Evolutionary conservation across 2,888 invertebrate genomes (phyloP).

Genomic region (Carterocephalus palaemon): DNA sequence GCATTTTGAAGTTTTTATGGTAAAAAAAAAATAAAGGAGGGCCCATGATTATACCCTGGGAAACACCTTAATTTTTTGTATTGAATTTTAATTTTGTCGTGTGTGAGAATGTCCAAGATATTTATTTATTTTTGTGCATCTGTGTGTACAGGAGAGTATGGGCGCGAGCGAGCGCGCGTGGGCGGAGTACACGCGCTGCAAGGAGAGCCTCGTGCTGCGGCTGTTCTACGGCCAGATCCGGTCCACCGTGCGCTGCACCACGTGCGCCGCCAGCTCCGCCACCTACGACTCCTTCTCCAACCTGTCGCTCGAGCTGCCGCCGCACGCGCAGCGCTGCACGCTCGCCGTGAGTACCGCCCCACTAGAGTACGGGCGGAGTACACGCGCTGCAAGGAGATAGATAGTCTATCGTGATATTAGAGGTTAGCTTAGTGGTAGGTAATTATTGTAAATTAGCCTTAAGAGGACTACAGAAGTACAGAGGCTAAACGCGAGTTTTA

Average conservation of each 20-base stretch:
- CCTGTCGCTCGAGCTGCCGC: constrained; percentile 88
- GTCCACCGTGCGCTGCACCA: constrained; percentile 87
- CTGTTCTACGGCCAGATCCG: constrained; percentile 92
- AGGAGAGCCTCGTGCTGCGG: constrained; percentile 85
- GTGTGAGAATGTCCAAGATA: too few relatives aligned
- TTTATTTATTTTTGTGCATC: too few relatives aligned
- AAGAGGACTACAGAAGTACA: too few relatives aligned
- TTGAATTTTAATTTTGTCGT: too few relatives aligned
- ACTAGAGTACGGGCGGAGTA: neutral
- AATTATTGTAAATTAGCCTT: too few relatives aligned
- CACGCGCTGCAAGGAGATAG: neutral
- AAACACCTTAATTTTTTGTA: too few relatives aligned
- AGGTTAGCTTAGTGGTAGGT: too few relatives aligned
- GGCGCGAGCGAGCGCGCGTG: constrained; percentile 80
- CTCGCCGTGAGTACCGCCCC: constrained; percentile 70
- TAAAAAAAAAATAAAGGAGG: too few relatives aligned
- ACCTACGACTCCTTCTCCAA: constrained; percentile 94
- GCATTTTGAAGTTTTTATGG: too few relatives aligned
- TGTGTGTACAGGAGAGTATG: constrained; percentile 67
- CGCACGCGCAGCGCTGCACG: constrained; percentile 80
- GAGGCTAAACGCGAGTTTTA: too few relatives aligned
- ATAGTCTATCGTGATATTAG: too few relatives aligned
- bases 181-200: constrained; percentile 83
- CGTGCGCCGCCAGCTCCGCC: constrained; percentile 86
- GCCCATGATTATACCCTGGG: too few relatives aligned